Evolutionary conservation across 2,113 vertebrate species (phyloP).

Genomic region (Cathartes aura): DNA sequence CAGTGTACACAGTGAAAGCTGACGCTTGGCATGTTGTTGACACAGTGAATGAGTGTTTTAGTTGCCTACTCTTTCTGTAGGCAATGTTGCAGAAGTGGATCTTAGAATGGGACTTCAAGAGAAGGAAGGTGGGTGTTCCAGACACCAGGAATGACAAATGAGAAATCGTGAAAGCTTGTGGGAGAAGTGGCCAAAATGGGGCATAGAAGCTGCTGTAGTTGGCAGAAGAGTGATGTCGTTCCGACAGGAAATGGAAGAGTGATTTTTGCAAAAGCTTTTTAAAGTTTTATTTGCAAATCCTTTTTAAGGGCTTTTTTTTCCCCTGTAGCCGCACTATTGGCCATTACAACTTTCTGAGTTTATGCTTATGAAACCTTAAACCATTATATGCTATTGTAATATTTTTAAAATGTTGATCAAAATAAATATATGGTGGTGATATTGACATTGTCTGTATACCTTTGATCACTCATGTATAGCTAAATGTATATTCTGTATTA

Average conservation of each 20-base stretch:
- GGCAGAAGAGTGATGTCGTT: conserved; percentile 6
- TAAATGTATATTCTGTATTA: not conserved
- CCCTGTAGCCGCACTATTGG: not conserved
- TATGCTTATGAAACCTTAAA: not conserved
- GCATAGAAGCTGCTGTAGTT: not conserved
- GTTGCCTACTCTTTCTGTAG: conserved; percentile 59
- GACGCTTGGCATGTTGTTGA: not conserved
- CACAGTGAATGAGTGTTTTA: not conserved
- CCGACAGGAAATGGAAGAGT: not conserved
- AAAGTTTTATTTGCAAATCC: not conserved
- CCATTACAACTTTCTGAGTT: not conserved
- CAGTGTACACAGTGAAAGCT: not conserved
- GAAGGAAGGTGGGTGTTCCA: conserved; percentile 27
- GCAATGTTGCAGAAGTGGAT: conserved; percentile 50
- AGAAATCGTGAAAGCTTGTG: conserved; percentile 6
- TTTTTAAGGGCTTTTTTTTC: not conserved
- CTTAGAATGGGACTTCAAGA: conserved; percentile 42
- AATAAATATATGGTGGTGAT: not conserved
- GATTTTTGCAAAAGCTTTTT: not conserved
- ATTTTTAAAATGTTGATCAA: not conserved
- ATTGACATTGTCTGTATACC: not conserved
- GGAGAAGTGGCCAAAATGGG: conserved; percentile 29
- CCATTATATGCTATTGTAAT: not conserved
- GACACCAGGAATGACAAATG: not conserved
- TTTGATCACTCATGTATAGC: not conserved